phyloP scores from a whole-genome alignment of 2,113 vertebrate species.

The Redunca redunca region DNA sequence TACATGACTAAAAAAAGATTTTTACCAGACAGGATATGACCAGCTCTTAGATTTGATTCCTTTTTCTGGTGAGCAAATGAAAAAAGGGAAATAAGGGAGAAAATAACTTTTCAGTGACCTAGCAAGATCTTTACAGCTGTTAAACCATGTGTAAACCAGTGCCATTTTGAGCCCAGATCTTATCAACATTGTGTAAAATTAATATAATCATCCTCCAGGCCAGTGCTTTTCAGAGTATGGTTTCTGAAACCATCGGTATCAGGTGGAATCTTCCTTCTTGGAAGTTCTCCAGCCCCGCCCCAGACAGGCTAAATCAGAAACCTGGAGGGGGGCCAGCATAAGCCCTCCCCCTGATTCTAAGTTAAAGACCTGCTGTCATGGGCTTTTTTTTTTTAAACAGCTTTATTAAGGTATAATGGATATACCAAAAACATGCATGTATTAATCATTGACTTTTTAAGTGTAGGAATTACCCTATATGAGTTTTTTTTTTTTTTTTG shows the following conservation, averaged over 20 bases:
- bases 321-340: background rate
- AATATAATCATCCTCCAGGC: background rate
- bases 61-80: background rate
- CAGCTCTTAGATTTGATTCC: slow-evolving; percentile 37
- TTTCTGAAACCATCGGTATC: background rate
- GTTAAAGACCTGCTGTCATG: background rate
- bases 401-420: background rate
- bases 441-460: background rate
- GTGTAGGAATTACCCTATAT: background rate
- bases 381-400: background rate
- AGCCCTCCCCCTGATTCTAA: background rate
- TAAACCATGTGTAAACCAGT: background rate
- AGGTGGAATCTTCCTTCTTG: background rate
- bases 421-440: background rate
- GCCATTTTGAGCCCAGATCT: background rate
- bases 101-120: background rate
- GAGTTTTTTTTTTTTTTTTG: background rate
- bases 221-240: background rate
- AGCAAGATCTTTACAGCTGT: background rate
- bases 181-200: background rate
- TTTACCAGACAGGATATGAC: slow-evolving; percentile 1
- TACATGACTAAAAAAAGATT: slow-evolving; percentile 22
- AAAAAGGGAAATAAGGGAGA: background rate
- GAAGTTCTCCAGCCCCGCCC: background rate
- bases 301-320: background rate